Base-by-base conservation (phyloP, 2,888 invertebrate genomes). In the Callyntrura sp. region DNA sequence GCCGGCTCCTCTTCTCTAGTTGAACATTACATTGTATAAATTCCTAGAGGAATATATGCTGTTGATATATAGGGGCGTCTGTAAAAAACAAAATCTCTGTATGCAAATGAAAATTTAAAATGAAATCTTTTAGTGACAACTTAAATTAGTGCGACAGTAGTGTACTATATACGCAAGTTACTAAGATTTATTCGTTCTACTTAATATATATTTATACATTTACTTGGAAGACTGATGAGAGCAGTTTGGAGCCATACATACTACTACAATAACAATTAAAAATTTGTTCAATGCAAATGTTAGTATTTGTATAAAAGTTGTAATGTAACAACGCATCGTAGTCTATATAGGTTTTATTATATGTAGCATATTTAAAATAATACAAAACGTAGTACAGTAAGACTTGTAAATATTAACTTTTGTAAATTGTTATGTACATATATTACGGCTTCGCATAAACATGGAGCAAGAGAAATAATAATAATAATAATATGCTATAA, bases 1-100 rank as follows among this genome's bases (percentile, higher is more conserved):
- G 73, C 82, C 25, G 83, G 87, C 35, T 90, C 86, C 20, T 79
- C 91, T 25, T 86, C 90, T 17, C 68, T 79, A 65, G 87, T 91
- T 60, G 91, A 91, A 84, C 91, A 91, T 83, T 91, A 91, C 60
- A 90, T 91, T 79, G 91, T 91, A 43, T 91, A 90, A 86, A 57
- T 35, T 8, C 28, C 12, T 25, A 65, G n/a, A 65, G 6, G 25
- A n/a, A 68, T 0, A 17, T n/a, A 43, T 35, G 35, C 35, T 35
- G 35, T 35, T 35, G 35, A 35, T 35, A 43, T 0, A 68, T 8
- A 35, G 23, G 60, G 8, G 23, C 6, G 11, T 35, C 35, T 20
- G 60, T 23, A 43, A 68, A 68, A 68, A 12, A 8, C 65, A 28
- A 65, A n/a, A 68, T 68, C 3, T 43, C n/a, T 68, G 68, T 35